Evolutionary conservation across 2,888 invertebrate species (phyloP), one percentile per base, ranked within the genome.

Genomic region (Temnothorax unifasciatus): DNA sequence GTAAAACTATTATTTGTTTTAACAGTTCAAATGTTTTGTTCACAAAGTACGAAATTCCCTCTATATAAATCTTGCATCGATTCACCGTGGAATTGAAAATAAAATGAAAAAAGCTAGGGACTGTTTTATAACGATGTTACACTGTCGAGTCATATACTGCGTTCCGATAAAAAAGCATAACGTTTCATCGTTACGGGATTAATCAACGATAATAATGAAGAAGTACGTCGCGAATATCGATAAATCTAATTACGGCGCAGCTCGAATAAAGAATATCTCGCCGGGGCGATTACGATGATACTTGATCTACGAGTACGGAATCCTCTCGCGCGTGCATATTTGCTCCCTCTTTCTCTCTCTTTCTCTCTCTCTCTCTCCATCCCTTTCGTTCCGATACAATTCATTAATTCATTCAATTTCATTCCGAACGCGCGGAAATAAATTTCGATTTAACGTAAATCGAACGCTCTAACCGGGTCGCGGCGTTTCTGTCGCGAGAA

Each of bases 321-420:
- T 34, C 34, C 34, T 34, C 34, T 34, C 34, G 34, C 34, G 34
- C 34, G 34, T 34, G 34, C 34, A 34, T 34, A 34, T 6, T 34
- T 6, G 4, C 34, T 34, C 34, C 6, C 34, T 34, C 34, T 64
- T 6, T 50, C 21, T 68, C 44, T 66, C 15, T 11, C 21, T 41
- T 13, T 18, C 15, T 52, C 29, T 54, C 54, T 50, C 18, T 15
- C 18, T 38, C 18, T 41, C 41, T 41, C 41, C 25, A 5, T n/a
- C 13, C 29, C 21, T 47, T n/a, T n/a, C n/a, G 29, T 41, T 25
- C 57, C 68, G 44, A 57, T 21, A 68, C 79, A 71, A 81, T 81
- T 81, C 79, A 69, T 81, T 81, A 81, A 81, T 81, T 71, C 79
- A 71, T 81, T 81, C 79, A 71, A 71, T 71, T 81, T 81, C 71